Evolutionary conservation across 2,113 vertebrate genomes (phyloP).

Genomic region (Indicator indicator): DNA sequence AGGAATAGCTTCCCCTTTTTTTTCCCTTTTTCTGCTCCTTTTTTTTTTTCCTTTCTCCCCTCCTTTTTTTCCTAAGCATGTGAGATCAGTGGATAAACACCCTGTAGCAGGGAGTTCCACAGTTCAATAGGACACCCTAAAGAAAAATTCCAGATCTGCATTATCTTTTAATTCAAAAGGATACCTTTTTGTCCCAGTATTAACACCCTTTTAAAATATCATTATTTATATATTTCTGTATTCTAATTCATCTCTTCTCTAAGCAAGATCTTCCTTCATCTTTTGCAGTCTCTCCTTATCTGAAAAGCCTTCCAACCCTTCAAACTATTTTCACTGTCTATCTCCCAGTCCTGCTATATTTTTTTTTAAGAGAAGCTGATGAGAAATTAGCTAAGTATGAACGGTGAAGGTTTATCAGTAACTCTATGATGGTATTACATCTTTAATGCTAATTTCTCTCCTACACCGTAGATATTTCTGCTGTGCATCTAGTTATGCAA

Average conservation of each 20-base stretch:
- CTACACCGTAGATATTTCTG: constrained; percentile 18
- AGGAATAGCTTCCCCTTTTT: not conserved
- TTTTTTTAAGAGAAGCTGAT: constrained; percentile 7
- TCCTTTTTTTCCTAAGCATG: not conserved
- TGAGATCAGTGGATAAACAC: not conserved
- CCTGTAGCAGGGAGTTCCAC: constrained; percentile 24
- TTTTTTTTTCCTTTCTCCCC: not conserved
- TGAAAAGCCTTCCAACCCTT: constrained; percentile 52
- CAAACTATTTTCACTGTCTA: constrained; percentile 33
- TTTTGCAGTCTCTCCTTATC: constrained; percentile 42
- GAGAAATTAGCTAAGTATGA: constrained; percentile 60
- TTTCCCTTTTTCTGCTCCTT: not conserved
- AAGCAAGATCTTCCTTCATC: constrained; percentile 47
- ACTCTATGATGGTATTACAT: constrained; percentile 35
- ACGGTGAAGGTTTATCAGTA: constrained; percentile 61
- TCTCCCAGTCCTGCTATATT: constrained; percentile 19
- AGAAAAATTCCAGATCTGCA: not conserved
- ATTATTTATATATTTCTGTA: constrained; percentile 58
- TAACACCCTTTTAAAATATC: constrained; percentile 12
- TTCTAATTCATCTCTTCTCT: constrained; percentile 35
- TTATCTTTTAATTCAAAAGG: constrained; percentile 40
- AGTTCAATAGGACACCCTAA: not conserved
- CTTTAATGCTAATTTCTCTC: constrained; percentile 61
- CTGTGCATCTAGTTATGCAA: constrained; percentile 50
- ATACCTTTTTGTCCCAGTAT: not conserved